phyloP scores from a whole-genome alignment of 1,140 invertebrate genomes.

The Pogonomyrmex barbatus region DNA sequence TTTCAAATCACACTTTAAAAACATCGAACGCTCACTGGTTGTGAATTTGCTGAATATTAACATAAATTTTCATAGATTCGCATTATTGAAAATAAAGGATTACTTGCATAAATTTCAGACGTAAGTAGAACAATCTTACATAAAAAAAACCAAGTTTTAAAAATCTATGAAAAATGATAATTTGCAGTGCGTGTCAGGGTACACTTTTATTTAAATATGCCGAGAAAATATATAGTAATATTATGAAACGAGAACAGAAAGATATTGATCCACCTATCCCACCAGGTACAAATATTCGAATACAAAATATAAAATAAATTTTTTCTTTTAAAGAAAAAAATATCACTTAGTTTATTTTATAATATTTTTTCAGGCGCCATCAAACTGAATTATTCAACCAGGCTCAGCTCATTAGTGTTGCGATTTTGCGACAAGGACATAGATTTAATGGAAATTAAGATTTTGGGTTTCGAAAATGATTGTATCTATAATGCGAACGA shows the following conservation, averaged over 20 bases:
- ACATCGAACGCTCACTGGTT: conserved; percentile 92
- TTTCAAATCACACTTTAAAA: conserved; percentile 93
- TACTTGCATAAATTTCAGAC: conserved; percentile 76
- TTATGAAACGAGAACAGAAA: conserved; percentile 75
- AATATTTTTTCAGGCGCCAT: conserved; percentile 87
- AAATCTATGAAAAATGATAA: not conserved
- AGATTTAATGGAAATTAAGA: conserved; percentile 89
- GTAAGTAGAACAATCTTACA: conserved; percentile 77
- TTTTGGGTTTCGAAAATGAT: conserved; percentile 90
- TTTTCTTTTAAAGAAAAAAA: not conserved
- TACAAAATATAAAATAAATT: conserved; percentile 2
- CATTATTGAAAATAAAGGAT: conserved; percentile 90
- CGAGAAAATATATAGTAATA: conserved; percentile 66
- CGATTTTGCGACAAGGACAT: conserved; percentile 90
- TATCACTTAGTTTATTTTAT: conserved; percentile 5
- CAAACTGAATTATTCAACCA: conserved; percentile 91
- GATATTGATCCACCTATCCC: conserved; percentile 90
- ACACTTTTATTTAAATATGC: conserved; percentile 63
- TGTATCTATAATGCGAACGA: conserved; percentile 93
- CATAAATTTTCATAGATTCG: conserved; percentile 90
- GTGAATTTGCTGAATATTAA: conserved; percentile 89
- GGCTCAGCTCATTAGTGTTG: conserved; percentile 88
- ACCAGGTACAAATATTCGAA: conserved; percentile 81
- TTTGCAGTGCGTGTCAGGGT: conserved; percentile 74
- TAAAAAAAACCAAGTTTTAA: not conserved